Evolutionary conservation across 2,113 vertebrate genomes (phyloP), one percentile per base, ranked within the genome.

Genomic region (Eulemur macaco): DNA sequence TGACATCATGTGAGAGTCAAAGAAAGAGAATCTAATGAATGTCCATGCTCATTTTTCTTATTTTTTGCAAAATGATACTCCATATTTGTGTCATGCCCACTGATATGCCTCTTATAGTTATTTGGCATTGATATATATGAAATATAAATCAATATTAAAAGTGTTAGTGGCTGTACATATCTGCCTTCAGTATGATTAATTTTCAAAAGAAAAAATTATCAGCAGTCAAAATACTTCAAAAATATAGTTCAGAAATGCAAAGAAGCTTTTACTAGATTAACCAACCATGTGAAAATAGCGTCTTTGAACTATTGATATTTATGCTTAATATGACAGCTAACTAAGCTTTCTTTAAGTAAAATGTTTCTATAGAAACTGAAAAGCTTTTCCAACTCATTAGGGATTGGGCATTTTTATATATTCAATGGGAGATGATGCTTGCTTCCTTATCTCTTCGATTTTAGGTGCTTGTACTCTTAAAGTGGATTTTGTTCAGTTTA

Each of bases 141-240:
- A 94, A 89, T 80, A 94, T 91, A 94, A 97, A 96, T 93, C 93
- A 96, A 86, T 47, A 94, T 66, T 97, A 95, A 96, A 95, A 96
- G 71, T 94, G 58, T 73, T 90, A 86, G 52, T 93, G 56, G 63
- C 42, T 94, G 34, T 83, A 34, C 27, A 63, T 74, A 71, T 76
- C 6, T 92, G 56, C 69, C 82, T 95, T 92, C 85, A 84, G 11
- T 76, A 80, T 89, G 69, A 94, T 96, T 97, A 97, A 91, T 95
- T 95, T 97, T 89, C 45, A 89, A 86, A 90, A 80, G n/a, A 11
- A 77, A 91, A 96, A 87, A 74, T 64, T 69, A 93, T 7, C 80
- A 81, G 21, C 54, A 96, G 39, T 39, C 31, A 94, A 96, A 96
- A 85, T n/a, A 73, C 89, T 94, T 93, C 54, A 93, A 91, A 95